A percentile compares a stretch with the other conserved stretches of the same genome.
Evolutionary conservation across 2,113 vertebrate genomes (phyloP).

Genomic region (Corynorhinus townsendii): DNA sequence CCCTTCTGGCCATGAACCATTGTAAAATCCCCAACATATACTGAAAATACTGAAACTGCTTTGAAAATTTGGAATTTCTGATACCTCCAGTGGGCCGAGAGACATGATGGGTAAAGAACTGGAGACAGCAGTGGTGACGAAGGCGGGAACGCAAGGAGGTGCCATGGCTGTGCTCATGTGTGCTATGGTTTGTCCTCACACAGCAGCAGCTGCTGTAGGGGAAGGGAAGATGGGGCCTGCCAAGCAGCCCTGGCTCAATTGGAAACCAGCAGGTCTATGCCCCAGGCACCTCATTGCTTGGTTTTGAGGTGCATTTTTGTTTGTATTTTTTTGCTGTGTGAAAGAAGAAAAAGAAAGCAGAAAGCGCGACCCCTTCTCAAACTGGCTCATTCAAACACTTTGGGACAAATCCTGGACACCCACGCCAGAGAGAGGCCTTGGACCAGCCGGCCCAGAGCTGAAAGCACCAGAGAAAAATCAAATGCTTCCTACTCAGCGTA

Average conservation of each 20-base stretch:
- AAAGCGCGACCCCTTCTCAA: conserved; percentile 79
- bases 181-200: not conserved
- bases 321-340: conserved; percentile 81
- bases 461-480: conserved; percentile 95
- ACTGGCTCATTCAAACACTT: conserved; percentile 90
- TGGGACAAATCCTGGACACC: conserved; percentile 93
- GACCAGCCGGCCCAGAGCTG: conserved; percentile 78
- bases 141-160: not conserved
- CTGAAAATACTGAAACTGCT: conserved; percentile 72
- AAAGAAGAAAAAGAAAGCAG: conserved; percentile 90
- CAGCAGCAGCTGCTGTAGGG: not conserved
- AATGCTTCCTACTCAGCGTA: conserved; percentile 86
- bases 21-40: conserved; percentile 61
- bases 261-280: not conserved
- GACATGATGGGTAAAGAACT: conserved; percentile 13
- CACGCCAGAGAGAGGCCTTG: conserved; percentile 83
- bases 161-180: not conserved
- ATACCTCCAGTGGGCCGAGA: conserved; percentile 66
- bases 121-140: conserved; percentile 17
- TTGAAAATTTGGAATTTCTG: conserved; percentile 71
- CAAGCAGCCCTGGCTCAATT: not conserved
- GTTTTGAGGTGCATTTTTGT: not conserved
- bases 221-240: not conserved
- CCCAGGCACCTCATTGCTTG: not conserved
- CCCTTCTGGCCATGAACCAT: conserved; percentile 56